Conservation (phyloP, 2,113 vertebrate species). For the Onychostruthus taczanowskii region DNA sequence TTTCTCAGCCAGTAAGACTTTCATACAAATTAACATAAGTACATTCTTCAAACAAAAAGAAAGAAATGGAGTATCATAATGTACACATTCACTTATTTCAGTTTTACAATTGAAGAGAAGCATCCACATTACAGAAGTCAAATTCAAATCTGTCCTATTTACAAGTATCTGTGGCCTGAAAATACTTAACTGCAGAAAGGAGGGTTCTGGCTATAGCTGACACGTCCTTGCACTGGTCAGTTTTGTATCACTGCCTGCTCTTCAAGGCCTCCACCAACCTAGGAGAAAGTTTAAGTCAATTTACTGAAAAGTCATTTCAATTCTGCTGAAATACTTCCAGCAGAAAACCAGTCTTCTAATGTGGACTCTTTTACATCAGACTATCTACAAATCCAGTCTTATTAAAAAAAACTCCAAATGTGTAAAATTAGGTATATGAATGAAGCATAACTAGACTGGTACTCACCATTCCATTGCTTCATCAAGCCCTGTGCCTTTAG, state of each 20-base stretch:
- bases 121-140: not conserved
- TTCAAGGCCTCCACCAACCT: slow-evolving; percentile 97
- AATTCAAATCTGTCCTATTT: slow-evolving; percentile 49
- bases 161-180: slow-evolving; percentile 38
- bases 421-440: not conserved
- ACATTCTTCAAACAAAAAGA: slow-evolving; percentile 59
- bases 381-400: not conserved
- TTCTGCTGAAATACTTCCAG: not conserved
- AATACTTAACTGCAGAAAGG: slow-evolving; percentile 27
- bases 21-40: slow-evolving; percentile 59
- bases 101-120: slow-evolving; percentile 1
- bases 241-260: slow-evolving; percentile 85
- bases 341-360: not conserved
- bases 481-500: slow-evolving; percentile 93
- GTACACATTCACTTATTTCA: slow-evolving; percentile 56
- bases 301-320: not conserved
- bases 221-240: not conserved
- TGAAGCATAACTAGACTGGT: not conserved
- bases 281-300: not conserved
- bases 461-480: slow-evolving; percentile 97
- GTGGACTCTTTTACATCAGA: not conserved
- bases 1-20: slow-evolving; percentile 14
- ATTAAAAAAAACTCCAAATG: not conserved
- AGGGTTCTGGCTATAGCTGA: not conserved
- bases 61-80: slow-evolving; percentile 46